phyloP scores from a whole-genome alignment of 92 coral and sea anemone species.

The Epizoanthus stellaris region DNA sequence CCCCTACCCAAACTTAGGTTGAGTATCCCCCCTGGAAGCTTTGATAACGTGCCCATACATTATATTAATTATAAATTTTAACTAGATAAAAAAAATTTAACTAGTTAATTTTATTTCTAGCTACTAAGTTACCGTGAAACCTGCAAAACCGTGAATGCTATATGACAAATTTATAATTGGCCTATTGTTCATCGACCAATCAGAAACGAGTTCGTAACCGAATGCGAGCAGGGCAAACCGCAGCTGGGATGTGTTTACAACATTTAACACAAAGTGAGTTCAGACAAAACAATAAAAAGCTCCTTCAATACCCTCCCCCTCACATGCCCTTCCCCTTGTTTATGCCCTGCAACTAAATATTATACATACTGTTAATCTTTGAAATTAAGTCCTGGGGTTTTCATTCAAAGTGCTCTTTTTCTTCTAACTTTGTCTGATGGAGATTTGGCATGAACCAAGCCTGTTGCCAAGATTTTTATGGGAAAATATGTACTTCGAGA shows the following conservation, averaged over 20 bases:
- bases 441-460: conserved; percentile 26
- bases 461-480: conserved; percentile 29
- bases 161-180: too few species aligned
- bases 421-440: conserved; percentile 33
- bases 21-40: too few species aligned
- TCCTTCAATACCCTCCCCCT: conserved; percentile 30
- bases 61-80: too few species aligned
- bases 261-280: conserved; percentile 35
- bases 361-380: conserved; percentile 1
- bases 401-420: conserved; percentile 36
- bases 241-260: background rate
- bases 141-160: too few species aligned
- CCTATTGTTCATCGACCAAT: too few species aligned
- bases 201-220: too few species aligned
- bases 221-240: too few species aligned
- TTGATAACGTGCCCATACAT: too few species aligned
- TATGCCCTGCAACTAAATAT: conserved; percentile 3
- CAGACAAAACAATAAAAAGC: conserved; percentile 7
- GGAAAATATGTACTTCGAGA: conserved; percentile 26
- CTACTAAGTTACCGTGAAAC: too few species aligned
- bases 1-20: too few species aligned
- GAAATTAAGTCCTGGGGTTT: conserved; percentile 38
- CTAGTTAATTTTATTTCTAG: too few species aligned
- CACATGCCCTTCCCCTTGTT: conserved; percentile 37
- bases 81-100: too few species aligned